These are phyloP conservation scores for Scaptomyza hsui DNA, from an alignment of 1,140 invertebrate species.

Conservation along the genomic window DNA sequence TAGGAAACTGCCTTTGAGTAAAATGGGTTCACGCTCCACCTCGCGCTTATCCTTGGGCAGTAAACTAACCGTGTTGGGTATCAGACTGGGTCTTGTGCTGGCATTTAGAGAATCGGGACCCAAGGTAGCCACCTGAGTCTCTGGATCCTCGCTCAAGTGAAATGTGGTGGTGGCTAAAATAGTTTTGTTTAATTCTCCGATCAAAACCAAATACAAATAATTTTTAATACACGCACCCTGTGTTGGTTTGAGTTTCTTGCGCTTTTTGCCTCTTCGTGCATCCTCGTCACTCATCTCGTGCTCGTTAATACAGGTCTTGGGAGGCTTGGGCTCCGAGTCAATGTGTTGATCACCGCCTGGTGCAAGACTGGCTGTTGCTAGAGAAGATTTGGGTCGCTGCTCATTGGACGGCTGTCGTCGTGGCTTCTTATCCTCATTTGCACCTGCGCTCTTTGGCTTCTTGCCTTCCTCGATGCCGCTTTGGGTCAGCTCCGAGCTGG, in stretches of 20 bases:
- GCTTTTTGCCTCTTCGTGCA: conserved; percentile 71
- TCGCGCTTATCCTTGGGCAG: conserved; percentile 72
- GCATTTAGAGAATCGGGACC: conserved; percentile 81
- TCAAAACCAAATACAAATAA: no score
- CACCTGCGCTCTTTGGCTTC: conserved; percentile 72
- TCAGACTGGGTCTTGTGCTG: conserved; percentile 78
- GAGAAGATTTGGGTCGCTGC: conserved; percentile 72
- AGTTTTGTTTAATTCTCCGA: no score
- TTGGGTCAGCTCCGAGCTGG: conserved; percentile 79
- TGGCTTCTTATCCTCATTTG: conserved; percentile 71
- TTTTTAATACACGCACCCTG: conserved; percentile 42
- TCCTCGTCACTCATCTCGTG: conserved; percentile 71
- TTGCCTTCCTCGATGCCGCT: conserved; percentile 66
- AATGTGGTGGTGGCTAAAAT: conserved; percentile 73
- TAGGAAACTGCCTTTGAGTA: conserved; percentile 77
- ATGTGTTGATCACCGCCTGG: conserved; percentile 32
- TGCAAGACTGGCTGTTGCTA: conserved; percentile 54
- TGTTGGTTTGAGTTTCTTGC: conserved; percentile 74
- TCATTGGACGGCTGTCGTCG: conserved; percentile 64
- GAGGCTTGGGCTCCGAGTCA: conserved; percentile 47
- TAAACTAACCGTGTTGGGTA: conserved; percentile 67
- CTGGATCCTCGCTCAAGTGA: conserved; percentile 79
- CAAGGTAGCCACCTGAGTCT: conserved; percentile 80
- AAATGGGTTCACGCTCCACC: conserved; percentile 59
- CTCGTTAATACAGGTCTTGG: conserved; percentile 77